Percentiles rank a stretch among this genome's conserved stretches.
These are phyloP conservation scores for Chouioia cunea DNA, from an alignment of 2,888 invertebrate genomes.

Conservation along the genomic window DNA sequence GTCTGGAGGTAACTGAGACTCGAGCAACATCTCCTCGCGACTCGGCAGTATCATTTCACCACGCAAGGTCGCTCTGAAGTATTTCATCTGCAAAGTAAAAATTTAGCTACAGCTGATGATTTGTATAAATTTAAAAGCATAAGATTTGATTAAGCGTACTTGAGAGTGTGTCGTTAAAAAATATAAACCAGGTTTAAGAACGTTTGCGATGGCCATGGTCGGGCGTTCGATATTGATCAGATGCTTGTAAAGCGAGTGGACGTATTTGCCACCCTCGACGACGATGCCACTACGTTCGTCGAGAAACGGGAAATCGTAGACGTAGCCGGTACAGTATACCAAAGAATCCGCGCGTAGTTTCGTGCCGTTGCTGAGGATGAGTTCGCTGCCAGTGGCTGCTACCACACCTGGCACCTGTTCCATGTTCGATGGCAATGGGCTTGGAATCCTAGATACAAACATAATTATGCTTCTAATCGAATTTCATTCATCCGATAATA, in stretches of 20 bases:
- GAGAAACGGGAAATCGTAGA: slow-evolving; percentile 79
- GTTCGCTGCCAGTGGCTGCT: slow-evolving; percentile 70
- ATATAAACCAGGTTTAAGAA: slow-evolving; percentile 71
- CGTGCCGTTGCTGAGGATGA: slow-evolving; percentile 74
- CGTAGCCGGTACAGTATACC: slow-evolving; percentile 83
- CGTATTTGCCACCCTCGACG: slow-evolving; percentile 68
- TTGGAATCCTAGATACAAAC: slow-evolving; percentile 65
- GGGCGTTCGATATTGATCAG: slow-evolving; percentile 81
- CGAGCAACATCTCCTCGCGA: slow-evolving; percentile 75
- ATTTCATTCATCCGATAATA: too few relatives aligned
- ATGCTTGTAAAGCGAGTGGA: slow-evolving; percentile 82
- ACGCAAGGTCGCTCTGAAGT: slow-evolving; percentile 74
- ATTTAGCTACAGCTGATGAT: too few relatives aligned
- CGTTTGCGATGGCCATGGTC: slow-evolving; percentile 81
- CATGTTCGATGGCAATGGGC: slow-evolving; percentile 70
- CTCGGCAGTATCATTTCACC: slow-evolving; percentile 75
- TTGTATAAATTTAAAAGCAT: neutral
- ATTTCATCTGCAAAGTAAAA: slow-evolving; percentile 72
- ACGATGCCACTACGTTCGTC: slow-evolving; percentile 65
- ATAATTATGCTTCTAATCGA: too few relatives aligned
- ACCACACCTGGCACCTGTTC: slow-evolving; percentile 72
- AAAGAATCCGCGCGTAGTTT: slow-evolving; percentile 75
- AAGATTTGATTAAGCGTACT: neutral
- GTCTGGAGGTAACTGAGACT: slow-evolving; percentile 65
- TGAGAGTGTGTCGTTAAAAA: too few relatives aligned